Conservation (phyloP, 1,140 invertebrate genomes). For the Papilio dardanus region DNA sequence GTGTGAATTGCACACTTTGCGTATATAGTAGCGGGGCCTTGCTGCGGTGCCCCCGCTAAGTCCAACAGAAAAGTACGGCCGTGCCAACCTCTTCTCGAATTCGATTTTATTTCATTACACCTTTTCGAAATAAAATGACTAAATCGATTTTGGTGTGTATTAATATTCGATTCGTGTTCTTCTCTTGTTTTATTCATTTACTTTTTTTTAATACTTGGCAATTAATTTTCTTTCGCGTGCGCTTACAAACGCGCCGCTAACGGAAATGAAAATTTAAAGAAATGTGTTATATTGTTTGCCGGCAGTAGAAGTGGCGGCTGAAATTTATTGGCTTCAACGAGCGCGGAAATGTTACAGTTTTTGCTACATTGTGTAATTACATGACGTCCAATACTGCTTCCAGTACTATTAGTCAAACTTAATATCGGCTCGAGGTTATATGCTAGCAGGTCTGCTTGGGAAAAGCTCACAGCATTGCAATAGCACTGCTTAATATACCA, state of each 20-base stretch:
- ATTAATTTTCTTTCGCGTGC: not conserved
- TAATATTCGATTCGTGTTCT: too few species aligned
- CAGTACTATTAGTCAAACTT: not conserved
- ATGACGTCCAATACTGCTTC: not conserved
- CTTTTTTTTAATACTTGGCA: not conserved
- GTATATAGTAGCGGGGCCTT: too few species aligned
- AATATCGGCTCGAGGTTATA: not conserved
- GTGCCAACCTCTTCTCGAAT: too few species aligned
- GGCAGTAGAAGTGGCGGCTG: conserved; percentile 4
- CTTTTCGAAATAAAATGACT: too few species aligned
- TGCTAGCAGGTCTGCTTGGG: not conserved
- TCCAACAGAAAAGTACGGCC: too few species aligned
- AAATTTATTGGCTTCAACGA: not conserved
- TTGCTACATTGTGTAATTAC: conserved; percentile 6
- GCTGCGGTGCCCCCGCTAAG: too few species aligned
- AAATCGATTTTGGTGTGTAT: too few species aligned
- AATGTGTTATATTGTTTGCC: not conserved
- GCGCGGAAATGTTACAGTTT: not conserved
- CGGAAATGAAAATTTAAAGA: conserved; percentile 16
- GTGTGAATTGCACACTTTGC: too few species aligned
- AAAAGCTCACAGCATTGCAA: too few species aligned
- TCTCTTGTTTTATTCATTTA: not conserved
- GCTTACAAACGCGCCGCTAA: not conserved
- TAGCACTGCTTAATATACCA: too few species aligned
- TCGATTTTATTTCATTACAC: too few species aligned